Conservation (phyloP, 2,113 vertebrate species). For the Rhinichthys klamathensis region DNA sequence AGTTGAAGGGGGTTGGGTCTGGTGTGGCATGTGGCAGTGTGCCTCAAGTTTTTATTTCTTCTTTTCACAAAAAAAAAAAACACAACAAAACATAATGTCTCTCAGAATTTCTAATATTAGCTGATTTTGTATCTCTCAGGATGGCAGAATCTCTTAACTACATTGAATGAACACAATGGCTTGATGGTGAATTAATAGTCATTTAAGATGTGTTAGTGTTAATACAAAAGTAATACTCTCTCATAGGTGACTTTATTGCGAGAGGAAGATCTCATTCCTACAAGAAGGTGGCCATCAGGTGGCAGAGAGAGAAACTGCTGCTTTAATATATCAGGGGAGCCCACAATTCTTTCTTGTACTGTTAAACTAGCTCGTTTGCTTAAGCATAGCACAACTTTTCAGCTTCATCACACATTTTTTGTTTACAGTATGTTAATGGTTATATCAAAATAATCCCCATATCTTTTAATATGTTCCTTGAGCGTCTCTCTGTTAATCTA, state of each 20-base stretch:
- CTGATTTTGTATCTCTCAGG: neutral
- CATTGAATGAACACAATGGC: neutral
- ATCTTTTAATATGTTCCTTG: neutral
- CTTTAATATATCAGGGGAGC: conserved; percentile 10
- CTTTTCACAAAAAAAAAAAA: neutral
- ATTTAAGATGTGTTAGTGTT: neutral
- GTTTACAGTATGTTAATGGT: neutral
- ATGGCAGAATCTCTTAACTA: neutral
- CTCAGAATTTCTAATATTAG: neutral
- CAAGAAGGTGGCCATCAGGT: conserved; percentile 84
- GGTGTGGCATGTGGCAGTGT: no score
- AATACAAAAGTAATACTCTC: neutral
- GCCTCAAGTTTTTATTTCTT: neutral
- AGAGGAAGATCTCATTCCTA: conserved; percentile 55
- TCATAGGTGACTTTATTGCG: neutral
- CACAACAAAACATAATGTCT: neutral
- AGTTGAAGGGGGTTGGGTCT: neutral
- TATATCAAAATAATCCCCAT: conserved; percentile 3
- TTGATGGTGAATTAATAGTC: neutral
- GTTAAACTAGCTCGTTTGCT: neutral
- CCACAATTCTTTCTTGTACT: neutral
- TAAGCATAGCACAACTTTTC: neutral
- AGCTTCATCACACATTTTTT: neutral
- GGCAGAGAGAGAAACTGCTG: conserved; percentile 77
- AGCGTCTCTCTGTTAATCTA: conserved; percentile 6